Base-by-base conservation (phyloP, 2,113 vertebrate species). In the Bufo bufo region DNA sequence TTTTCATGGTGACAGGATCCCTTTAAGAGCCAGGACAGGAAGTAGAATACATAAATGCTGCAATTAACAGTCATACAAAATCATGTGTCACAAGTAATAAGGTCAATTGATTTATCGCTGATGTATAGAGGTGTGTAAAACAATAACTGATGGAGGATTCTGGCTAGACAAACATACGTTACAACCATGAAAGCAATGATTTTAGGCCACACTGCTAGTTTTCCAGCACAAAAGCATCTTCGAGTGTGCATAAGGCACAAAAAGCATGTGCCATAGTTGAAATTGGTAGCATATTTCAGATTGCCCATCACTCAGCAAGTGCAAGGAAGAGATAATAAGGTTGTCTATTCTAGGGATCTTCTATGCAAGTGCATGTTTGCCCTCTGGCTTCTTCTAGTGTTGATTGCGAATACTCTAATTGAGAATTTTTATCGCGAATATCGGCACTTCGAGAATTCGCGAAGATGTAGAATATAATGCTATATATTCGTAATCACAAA, bases 211-310 rank as follows among this genome's bases (percentile, higher is more conserved):
- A 61, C 78, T 61, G 5, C 54, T 43, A 59, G 77, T 11, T 58
- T 74, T 47, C 4, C 71, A 43, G 43, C 71, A 74, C 43, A 47
- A 43, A 74, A 43, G 72, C 54, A 58, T 16, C 50, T 79, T 79
- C 4, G 50, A 59, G 3, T 3, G 54, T 58, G n/a, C 8, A 23
- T 74, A 45, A 47, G 6, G 1, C 45, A 49, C 72, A 50, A 49
- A 33, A 17, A 19, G 72, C n/a, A 59, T 59, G n/a, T 72, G 66
- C 52, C 23, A 85, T 86, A 63, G 77, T 5, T 66, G 50, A 12
- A 56, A 80, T 69, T 52, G 20, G 65, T 80, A n/a, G 50, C 85
- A 79, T 87, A 87, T 47, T 56, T 79, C 33, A 69, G 23, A 80
- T 19, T 33, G 6, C 14, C 19, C 65, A 66, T 80, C 77, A 77